phyloP scores from a whole-genome alignment of 2,888 invertebrate species.

The Hybos culiciformis region DNA sequence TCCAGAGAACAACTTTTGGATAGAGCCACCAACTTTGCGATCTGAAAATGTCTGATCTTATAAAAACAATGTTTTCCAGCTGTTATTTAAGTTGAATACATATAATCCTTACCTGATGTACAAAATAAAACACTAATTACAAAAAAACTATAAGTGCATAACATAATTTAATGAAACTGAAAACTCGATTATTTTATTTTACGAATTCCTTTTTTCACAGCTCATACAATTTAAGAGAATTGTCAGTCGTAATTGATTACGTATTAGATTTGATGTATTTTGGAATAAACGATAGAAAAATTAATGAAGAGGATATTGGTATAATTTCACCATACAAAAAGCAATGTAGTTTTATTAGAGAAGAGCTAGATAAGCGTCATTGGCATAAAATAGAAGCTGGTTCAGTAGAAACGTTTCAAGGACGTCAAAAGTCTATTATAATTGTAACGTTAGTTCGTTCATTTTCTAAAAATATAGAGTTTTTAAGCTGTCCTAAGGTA shows the following conservation, averaged over 20 bases:
- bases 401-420: slow-evolving; percentile 79
- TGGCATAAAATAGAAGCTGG: slow-evolving; percentile 49
- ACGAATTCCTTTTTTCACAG: slow-evolving; percentile 30
- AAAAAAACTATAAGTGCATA: too few relatives aligned
- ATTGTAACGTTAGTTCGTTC: slow-evolving; percentile 66
- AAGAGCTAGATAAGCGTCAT: slow-evolving; percentile 23
- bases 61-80: too few relatives aligned
- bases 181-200: too few relatives aligned
- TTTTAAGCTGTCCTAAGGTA: slow-evolving; percentile 27
- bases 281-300: slow-evolving; percentile 35
- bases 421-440: slow-evolving; percentile 68
- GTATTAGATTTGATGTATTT: slow-evolving; percentile 39
- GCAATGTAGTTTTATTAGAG: slow-evolving; percentile 32
- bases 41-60: too few relatives aligned
- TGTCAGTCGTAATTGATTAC: slow-evolving; percentile 43
- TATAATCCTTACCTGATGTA: too few relatives aligned
- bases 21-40: too few relatives aligned
- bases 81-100: too few relatives aligned
- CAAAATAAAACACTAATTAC: too few relatives aligned
- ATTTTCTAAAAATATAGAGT: slow-evolving; percentile 20
- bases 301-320: slow-evolving; percentile 40
- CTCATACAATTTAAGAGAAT: slow-evolving; percentile 45
- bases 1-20: too few relatives aligned
- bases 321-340: slow-evolving; percentile 45
- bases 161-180: too few relatives aligned